Evolutionary conservation across 1,140 invertebrate species (phyloP).

Genomic region (Microplitis demolitor): DNA sequence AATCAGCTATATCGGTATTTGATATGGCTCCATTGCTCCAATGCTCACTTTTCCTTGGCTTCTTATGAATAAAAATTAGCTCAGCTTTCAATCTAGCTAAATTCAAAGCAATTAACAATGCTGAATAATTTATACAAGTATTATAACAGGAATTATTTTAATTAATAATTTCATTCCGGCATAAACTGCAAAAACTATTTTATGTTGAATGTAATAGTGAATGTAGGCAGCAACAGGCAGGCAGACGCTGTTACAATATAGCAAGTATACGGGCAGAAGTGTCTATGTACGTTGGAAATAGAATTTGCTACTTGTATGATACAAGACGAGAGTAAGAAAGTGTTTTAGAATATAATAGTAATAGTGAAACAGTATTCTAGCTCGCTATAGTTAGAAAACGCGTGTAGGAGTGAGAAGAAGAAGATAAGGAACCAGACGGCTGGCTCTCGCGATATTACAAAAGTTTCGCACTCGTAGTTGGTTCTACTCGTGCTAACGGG

Average conservation of each 20-base stretch:
- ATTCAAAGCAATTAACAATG: too few relatives aligned
- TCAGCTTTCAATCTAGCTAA: too few relatives aligned
- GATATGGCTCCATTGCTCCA: not conserved
- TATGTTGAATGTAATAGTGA: not conserved
- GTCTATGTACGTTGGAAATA: not conserved
- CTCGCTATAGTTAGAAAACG: too few relatives aligned
- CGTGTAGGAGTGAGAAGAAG: not conserved
- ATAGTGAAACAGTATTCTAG: not conserved
- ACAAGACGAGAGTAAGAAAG: not conserved
- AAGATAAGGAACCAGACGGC: constrained; percentile 12
- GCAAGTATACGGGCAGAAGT: too few relatives aligned
- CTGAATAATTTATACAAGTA: too few relatives aligned
- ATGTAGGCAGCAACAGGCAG: not conserved
- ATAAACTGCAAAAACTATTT: too few relatives aligned
- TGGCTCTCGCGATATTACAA: constrained; percentile 30
- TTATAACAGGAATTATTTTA: too few relatives aligned
- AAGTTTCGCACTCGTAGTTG: constrained; percentile 25
- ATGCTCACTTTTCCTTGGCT: too few relatives aligned
- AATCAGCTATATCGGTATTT: not conserved
- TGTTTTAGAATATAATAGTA: not conserved
- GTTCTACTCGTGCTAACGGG: too few relatives aligned
- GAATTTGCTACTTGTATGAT: not conserved
- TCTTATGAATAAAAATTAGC: too few relatives aligned
- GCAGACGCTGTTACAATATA: too few relatives aligned
- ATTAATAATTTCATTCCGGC: too few relatives aligned